Evolutionary conservation across 2,797 vertebrate species (phyloP), one percentile per base, ranked within the genome.

Genomic region (Geotrypetes seraphini): DNA sequence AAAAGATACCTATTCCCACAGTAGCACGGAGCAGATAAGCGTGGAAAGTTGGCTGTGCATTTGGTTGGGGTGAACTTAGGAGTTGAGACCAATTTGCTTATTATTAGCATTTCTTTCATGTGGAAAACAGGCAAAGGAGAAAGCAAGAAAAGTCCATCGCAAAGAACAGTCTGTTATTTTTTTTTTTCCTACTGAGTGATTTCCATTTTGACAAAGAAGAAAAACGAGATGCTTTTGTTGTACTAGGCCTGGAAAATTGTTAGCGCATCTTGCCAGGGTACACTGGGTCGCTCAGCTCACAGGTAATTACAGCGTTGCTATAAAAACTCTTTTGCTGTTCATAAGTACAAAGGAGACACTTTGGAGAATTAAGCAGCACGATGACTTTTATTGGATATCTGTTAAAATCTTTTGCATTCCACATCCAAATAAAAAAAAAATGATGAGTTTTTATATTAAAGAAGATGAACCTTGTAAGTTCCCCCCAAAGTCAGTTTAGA

Each of bases 391-490:
- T 57, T 68, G 60, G 56, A 47, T 47, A 60, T 65, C 59, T 60
- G 67, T 57, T 67, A 54, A 68, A 77, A 76, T 47, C 66, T 62
- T 79, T 66, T 62, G 36, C 60, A 69, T 79, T 70, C 60, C 47
- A 67, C 58, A 57, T 68, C 50, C 60, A 63, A 67, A 76, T 60
- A 57, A 54, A 56, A 74, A 56, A 74, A n/a, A 80, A 77, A 74
- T 72, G 57, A 74, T 73, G 64, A 69, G 57, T 81, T 80, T n/a
- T 75, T 73, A 75, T 78, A 77, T 73, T 59, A 41, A 31, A 49
- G 49, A 63, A 48, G 50, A 64, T 64, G 56, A 49, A 52, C 60
- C 63, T 62, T 63, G 44, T 45, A 53, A 51, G 52, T 40, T n/a
- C 50, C 60, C 56, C 73, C 61, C 26, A 56, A 67, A 62, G 61